These are phyloP conservation scores for Pammene fasciana DNA, from an alignment of 2,888 invertebrate genomes.

Conservation along the genomic window DNA sequence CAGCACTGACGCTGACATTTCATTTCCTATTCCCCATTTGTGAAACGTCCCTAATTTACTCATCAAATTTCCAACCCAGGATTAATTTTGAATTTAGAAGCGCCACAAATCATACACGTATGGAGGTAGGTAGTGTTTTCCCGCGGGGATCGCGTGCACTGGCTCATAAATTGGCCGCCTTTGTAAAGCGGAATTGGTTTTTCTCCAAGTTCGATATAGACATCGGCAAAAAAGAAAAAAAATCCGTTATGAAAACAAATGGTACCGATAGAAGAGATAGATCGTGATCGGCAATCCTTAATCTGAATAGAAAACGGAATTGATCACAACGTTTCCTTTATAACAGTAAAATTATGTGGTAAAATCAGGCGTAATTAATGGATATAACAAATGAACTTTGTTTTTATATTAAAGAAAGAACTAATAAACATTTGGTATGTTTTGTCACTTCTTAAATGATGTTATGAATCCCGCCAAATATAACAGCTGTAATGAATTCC, in stretches of 20 bases:
- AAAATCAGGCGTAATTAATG: too few species aligned
- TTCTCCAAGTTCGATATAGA: conserved; percentile 62
- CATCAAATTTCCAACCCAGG: conserved; percentile 49
- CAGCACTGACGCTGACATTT: conserved; percentile 49
- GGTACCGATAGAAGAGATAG: conserved; percentile 35
- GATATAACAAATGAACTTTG: too few species aligned
- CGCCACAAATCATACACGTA: conserved; percentile 40
- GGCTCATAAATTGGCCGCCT: conserved; percentile 70
- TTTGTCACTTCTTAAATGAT: too few species aligned
- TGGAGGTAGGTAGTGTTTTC: conserved; percentile 46
- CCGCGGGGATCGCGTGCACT: conserved; percentile 55
- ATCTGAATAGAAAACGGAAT: conserved; percentile 19
- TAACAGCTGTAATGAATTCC: too few species aligned
- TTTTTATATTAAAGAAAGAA: too few species aligned
- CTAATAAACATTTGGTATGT: too few species aligned
- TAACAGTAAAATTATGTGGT: too few species aligned
- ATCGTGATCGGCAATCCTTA: conserved; percentile 36
- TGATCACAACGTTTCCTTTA: neutral
- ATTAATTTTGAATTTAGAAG: conserved; percentile 44
- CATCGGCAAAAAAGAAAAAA: conserved; percentile 52
- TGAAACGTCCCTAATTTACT: conserved; percentile 44
- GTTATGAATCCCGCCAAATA: too few species aligned
- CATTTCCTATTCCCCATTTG: conserved; percentile 37
- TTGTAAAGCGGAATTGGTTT: conserved; percentile 73
- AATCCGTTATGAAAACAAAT: conserved; percentile 50